Evolutionary conservation across 2,113 vertebrate species (phyloP), one percentile per base, ranked within the genome.

Genomic region (Rousettus leschenaultii): DNA sequence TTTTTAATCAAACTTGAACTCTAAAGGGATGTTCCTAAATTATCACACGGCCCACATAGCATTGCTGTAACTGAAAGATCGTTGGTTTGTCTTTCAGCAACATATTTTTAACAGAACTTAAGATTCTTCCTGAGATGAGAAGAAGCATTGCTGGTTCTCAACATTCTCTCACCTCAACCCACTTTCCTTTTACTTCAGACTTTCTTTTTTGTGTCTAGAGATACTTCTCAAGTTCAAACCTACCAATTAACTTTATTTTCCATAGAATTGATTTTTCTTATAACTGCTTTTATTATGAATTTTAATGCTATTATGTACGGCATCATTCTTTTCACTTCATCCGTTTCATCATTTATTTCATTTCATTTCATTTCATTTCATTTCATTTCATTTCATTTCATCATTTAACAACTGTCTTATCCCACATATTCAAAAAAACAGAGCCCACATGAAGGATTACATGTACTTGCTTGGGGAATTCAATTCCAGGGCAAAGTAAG

Each of bases 161-260:
- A 48, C 26, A 79, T 51, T 38, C 4, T 91, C 30, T 91, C 30
- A 85, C n/a, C 45, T 78, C 45, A 91, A 19, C 12, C 40, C n/a
- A 70, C 28, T 74, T 89, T 45, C 43, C 63, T 85, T 51, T 51
- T 51, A 4, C 51, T 16, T 51, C 48, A 51, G 48, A 84, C 40
- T 70, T 86, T 70, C 7, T 11, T 66, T 71, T 91, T 13, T 12
- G 0, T 86, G 24, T 79, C 12, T 86, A 68, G 30, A 65, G 40
- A 30, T 77, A 35, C 28, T 83, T 93, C 16, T 90, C 38, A 78
- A 38, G 2, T 87, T 95, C 91, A 70, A 84, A 73, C 7, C 43
- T 89, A 63, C n/a, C 35, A 84, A 80, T 61, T 91, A 74, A 55
- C 65, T 95, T 78, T 59, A 78, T 88, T 84, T 88, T 91, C 13